Evolutionary conservation across 2,113 vertebrate species (phyloP).

Genomic region (Ramphastos sulfuratus): DNA sequence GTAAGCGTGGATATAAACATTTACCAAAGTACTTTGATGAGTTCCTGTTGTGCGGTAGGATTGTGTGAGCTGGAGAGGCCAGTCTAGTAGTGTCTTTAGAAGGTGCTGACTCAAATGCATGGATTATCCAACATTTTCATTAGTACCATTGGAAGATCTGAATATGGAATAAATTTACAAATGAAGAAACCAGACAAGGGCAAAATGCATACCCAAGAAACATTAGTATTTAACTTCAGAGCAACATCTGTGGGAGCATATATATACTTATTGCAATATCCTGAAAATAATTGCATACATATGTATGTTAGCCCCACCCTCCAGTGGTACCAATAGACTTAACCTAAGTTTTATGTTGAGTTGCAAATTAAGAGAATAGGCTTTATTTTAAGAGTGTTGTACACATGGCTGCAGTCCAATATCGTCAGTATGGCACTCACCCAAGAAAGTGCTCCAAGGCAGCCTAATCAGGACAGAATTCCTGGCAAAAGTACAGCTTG

Average conservation of each 20-base stretch:
- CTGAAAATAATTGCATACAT: constrained; percentile 52
- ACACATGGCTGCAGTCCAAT: constrained; percentile 33
- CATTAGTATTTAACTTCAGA: not conserved
- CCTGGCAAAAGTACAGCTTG: constrained; percentile 8
- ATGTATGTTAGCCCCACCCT: constrained; percentile 36
- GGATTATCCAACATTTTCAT: constrained; percentile 31
- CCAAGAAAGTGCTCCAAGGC: constrained; percentile 30
- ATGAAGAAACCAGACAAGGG: constrained; percentile 15
- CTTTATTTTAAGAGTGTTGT: constrained; percentile 53
- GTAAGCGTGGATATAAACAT: not conserved
- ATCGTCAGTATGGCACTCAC: constrained; percentile 42
- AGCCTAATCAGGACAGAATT: constrained; percentile 45
- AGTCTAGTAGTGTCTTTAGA: not conserved
- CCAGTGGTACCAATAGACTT: constrained; percentile 32
- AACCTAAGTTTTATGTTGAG: constrained; percentile 13
- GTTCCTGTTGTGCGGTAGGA: not conserved
- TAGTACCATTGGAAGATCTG: not conserved
- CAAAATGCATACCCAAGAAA: not conserved
- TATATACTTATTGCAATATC: not conserved
- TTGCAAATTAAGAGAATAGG: constrained; percentile 52
- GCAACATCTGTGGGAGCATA: not conserved
- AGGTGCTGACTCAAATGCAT: not conserved
- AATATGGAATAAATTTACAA: constrained; percentile 10
- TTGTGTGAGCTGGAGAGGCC: not conserved
- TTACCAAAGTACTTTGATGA: not conserved